Percentiles rank a stretch among this genome's conserved stretches.
phyloP scores from a whole-genome alignment of 2,797 vertebrate genomes.

The Myiotriccus ornatus region DNA sequence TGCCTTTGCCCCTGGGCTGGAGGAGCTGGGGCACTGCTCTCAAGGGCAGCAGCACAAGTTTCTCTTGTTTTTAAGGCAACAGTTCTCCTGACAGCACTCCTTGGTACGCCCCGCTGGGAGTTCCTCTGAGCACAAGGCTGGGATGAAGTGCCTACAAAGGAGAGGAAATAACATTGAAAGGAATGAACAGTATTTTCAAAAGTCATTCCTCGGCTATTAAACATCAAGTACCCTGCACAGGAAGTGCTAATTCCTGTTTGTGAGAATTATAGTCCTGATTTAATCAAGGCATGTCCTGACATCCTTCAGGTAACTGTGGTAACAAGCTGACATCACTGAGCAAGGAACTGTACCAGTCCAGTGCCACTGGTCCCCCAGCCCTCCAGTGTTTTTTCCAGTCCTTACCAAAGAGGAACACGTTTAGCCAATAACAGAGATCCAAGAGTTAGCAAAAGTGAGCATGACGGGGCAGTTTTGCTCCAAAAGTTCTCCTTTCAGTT shows the following conservation, averaged over 20 bases:
- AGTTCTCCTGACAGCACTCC: background rate
- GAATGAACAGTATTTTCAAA: background rate
- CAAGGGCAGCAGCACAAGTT: rapidly evolving
- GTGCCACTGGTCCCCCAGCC: background rate
- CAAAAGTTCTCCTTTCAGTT: constrained; percentile 5
- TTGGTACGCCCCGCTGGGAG: background rate
- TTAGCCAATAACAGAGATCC: constrained; percentile 16
- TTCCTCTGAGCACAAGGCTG: background rate
- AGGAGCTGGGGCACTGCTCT: background rate
- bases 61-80: background rate
- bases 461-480: background rate
- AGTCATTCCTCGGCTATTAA: background rate
- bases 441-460: background rate
- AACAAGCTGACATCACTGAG: background rate
- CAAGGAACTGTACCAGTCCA: background rate
- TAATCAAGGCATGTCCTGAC: background rate
- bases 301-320: background rate
- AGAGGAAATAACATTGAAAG: background rate
- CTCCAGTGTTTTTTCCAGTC: background rate
- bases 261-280: background rate
- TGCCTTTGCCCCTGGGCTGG: background rate
- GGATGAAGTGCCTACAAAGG: background rate
- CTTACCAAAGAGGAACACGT: background rate
- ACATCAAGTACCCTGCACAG: background rate
- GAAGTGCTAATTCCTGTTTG: background rate